Conservation (phyloP, 2,113 vertebrate species). For the Osmerus mordax region DNA sequence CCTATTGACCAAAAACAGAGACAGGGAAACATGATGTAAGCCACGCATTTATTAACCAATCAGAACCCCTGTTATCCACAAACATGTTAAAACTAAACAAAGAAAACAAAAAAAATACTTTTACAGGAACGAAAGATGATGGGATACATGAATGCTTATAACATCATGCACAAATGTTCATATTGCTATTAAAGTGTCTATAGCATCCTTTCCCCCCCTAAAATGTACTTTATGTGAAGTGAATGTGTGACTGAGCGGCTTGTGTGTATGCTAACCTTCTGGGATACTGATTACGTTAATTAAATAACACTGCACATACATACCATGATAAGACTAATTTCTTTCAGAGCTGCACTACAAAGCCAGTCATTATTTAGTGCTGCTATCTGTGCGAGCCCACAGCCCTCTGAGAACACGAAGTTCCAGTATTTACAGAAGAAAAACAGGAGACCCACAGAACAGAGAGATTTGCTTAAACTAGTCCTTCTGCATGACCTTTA, state of each 20-base stretch:
- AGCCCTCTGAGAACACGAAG: background rate
- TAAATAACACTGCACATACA: background rate
- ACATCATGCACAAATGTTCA: background rate
- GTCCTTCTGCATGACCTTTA: too few relatives aligned
- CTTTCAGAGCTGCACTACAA: background rate
- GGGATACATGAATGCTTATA: background rate
- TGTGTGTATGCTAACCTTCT: background rate
- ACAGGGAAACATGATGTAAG: background rate
- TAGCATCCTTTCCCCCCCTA: background rate
- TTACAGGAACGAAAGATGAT: background rate
- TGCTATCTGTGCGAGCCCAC: background rate
- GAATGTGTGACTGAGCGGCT: background rate
- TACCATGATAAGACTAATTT: background rate
- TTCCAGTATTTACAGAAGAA: background rate
- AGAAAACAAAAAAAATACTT: background rate
- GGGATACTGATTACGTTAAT: background rate
- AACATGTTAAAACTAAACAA: background rate
- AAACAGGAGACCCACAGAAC: background rate
- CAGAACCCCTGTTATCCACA: background rate
- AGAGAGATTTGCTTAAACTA: background rate
- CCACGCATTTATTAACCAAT: conserved; percentile 3
- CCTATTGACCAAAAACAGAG: background rate
- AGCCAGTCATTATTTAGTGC: background rate
- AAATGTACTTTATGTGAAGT: background rate
- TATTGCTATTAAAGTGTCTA: background rate